These are phyloP conservation scores for Morbakka virulenta DNA, from an alignment of 30 jellyfish, hydroid and myxozoan genomes.

Conservation along the genomic window DNA sequence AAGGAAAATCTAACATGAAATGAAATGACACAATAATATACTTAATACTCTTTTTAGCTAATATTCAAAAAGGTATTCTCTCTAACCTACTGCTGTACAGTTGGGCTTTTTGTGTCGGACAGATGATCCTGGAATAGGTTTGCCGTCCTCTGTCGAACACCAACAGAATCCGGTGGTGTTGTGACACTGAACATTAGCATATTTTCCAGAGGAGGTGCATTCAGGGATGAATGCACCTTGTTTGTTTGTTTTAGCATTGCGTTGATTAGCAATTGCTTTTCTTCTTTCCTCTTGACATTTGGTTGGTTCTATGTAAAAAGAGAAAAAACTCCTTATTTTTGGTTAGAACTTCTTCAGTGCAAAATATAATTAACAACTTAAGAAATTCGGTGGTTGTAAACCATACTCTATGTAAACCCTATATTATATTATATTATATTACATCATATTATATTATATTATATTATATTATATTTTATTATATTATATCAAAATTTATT, in stretches of 20 bases:
- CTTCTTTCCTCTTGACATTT: constrained; percentile 59
- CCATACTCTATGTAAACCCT: too few species aligned
- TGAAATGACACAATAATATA: too few species aligned
- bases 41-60: too few species aligned
- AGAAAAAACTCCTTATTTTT: background rate
- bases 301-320: constrained; percentile 7
- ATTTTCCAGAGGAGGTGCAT: constrained; percentile 57
- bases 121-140: constrained; percentile 80
- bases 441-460: too few species aligned
- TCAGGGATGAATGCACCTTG: constrained; percentile 46
- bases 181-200: constrained; percentile 62
- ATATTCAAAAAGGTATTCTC: too few species aligned
- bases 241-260: constrained; percentile 9
- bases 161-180: constrained; percentile 75
- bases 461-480: too few species aligned
- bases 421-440: too few species aligned
- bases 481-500: too few species aligned
- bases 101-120: constrained; percentile 60
- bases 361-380: too few species aligned
- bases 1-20: too few species aligned
- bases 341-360: too few species aligned
- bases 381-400: too few species aligned
- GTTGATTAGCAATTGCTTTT: constrained; percentile 8
- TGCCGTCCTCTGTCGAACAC: constrained; percentile 81
- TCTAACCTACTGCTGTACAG: constrained; percentile 38